Conservation (phyloP, 2,113 vertebrate genomes). For the Malurus cyaneus region DNA sequence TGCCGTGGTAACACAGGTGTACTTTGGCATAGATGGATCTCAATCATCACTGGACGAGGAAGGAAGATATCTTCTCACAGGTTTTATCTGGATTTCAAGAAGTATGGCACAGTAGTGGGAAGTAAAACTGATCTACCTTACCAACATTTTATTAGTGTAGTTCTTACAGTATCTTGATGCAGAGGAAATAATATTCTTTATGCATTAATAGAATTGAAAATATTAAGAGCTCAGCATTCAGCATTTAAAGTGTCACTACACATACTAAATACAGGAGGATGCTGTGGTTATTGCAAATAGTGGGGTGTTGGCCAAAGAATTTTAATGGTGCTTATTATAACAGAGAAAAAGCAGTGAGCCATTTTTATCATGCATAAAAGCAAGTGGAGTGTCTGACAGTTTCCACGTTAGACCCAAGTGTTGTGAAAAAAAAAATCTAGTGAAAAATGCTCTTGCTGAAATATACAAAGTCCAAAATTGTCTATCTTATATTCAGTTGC, state of each 20-base stretch:
- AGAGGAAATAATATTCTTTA: background rate
- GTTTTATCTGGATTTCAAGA: background rate
- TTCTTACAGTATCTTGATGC: background rate
- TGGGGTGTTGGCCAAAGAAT: background rate
- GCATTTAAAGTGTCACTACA: background rate
- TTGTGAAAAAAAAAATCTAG: background rate
- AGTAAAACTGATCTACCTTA: background rate
- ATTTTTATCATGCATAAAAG: background rate
- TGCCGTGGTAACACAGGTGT: background rate
- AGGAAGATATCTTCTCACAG: background rate
- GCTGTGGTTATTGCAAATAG: background rate
- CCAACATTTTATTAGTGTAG: background rate
- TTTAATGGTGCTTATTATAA: background rate
- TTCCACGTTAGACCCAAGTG: background rate
- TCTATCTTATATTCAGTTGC: background rate
- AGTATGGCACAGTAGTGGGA: background rate
- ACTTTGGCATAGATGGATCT: background rate
- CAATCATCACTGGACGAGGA: background rate
- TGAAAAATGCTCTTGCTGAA: background rate
- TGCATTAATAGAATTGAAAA: background rate
- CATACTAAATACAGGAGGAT: constrained; percentile 5
- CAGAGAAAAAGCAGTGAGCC: background rate
- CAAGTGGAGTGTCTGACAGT: background rate
- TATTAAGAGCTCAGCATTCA: constrained; percentile 8
- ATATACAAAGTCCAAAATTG: background rate